Base-by-base conservation (phyloP, 2,797 vertebrate genomes). In the Amblyopsis hoosieri region DNA sequence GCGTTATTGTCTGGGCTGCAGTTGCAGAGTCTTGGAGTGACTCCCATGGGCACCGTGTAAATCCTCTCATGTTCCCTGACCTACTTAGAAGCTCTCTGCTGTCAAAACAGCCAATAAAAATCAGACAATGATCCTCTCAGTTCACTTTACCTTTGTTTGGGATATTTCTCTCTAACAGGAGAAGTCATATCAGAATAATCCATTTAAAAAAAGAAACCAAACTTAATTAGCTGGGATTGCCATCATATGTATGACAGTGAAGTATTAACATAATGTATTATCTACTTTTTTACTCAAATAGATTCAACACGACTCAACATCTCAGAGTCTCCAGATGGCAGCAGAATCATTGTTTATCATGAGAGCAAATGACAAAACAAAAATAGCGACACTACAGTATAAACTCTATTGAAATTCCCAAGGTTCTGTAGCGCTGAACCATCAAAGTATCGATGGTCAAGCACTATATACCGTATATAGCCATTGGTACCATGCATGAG, bases 11-110 rank as follows among this genome's bases (percentile, higher is more conserved):
- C 76, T 80, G 67, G 71, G 84, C 83, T 83, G 84, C 84, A 85
- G 72, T 85, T 83, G 79, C 84, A 85, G 71, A 81, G 87, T 89
- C 87, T 91, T 78, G 70, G 64, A 83, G 79, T 81, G 84, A 75
- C 84, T 90, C 87, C 87, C 86, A 69, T 69, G 89, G 87, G 91
- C 81, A 79, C 80, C 79, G 78, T 67, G 85, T 85, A 87, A 89
- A 91, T 90, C 90, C 86, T 91, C 87, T 88, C 85, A 86, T 91
- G 90, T 91, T 91, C 83, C 83, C 85, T 91, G 89, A 91, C 90
- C 90, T 91, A 91, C 89, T 90, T 90, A 89, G 85, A 89, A 58
- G 74, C 82, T 80, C 86, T 89, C 86, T 89, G 87, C 90, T 91
- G 89, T 90, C 88, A 91, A 89, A 90, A 90, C 87, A 89, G 82